phyloP scores from a whole-genome alignment of 2,113 vertebrate species.

The Gadus macrocephalus region DNA sequence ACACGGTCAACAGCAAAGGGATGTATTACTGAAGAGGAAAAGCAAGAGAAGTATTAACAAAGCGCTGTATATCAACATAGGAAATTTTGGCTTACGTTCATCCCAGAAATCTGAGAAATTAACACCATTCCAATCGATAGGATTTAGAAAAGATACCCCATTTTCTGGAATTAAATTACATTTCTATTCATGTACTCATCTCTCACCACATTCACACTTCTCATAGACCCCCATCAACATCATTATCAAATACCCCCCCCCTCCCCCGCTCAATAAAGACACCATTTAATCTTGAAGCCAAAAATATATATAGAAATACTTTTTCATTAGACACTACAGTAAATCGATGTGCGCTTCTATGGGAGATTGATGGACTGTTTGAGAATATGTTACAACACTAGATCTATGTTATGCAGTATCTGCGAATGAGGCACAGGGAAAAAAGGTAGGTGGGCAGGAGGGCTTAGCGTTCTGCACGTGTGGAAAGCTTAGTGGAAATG shows the following conservation, averaged over 20 bases:
- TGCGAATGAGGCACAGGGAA: not conserved
- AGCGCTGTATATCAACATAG: slow-evolving; percentile 49
- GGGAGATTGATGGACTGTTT: slow-evolving; percentile 39
- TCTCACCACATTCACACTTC: slow-evolving; percentile 29
- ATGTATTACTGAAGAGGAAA: slow-evolving; percentile 40
- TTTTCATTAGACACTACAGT: slow-evolving; percentile 54
- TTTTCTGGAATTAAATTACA: slow-evolving; percentile 56
- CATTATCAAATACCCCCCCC: slow-evolving; percentile 50
- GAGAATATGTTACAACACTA: slow-evolving; percentile 46
- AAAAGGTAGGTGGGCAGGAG: not conserved
- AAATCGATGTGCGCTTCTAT: slow-evolving; percentile 50
- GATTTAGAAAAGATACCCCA: slow-evolving; percentile 26
- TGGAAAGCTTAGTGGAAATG: not conserved
- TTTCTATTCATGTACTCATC: slow-evolving; percentile 33
- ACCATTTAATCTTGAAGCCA: slow-evolving; percentile 33
- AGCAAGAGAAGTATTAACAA: slow-evolving; percentile 54
- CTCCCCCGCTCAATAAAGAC: slow-evolving; percentile 56
- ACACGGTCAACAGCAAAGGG: slow-evolving; percentile 46
- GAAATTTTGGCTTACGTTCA: slow-evolving; percentile 66
- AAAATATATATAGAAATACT: slow-evolving; percentile 31
- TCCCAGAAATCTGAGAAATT: slow-evolving; percentile 68
- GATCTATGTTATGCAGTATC: slow-evolving; percentile 32
- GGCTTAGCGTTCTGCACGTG: too few relatives aligned
- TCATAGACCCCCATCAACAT: slow-evolving; percentile 46
- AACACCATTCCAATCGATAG: slow-evolving; percentile 62